Percentiles rank a stretch among this genome's conserved stretches.
phyloP scores from a whole-genome alignment of 2,888 invertebrate genomes.

The Criorhina ranunculi region DNA sequence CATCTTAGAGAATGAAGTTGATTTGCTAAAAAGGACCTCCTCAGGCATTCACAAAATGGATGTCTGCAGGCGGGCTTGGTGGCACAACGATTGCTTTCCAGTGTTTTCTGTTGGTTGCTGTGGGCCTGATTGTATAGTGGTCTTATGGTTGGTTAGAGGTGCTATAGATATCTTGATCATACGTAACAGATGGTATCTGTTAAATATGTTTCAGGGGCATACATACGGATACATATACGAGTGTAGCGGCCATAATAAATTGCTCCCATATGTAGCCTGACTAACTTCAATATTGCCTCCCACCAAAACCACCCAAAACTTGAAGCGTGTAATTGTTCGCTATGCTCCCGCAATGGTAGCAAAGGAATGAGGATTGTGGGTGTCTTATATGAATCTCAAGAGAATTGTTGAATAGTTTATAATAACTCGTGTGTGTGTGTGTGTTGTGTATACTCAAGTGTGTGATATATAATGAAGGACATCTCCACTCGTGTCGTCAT shows the following conservation, averaged over 20 bases:
- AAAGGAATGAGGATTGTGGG: conserved; percentile 24
- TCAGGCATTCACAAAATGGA: conserved; percentile 67
- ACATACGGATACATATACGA: conserved; percentile 31
- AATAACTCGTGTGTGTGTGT: conserved; percentile 49
- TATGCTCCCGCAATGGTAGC: conserved; percentile 7
- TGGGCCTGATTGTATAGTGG: conserved; percentile 19
- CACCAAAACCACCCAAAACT: conserved; percentile 51
- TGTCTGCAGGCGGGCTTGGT: conserved; percentile 63
- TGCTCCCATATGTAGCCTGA: conserved; percentile 72
- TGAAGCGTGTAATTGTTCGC: conserved; percentile 72
- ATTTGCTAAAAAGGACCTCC: conserved; percentile 71
- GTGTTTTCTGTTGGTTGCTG: conserved; percentile 9
- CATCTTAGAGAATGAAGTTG: conserved; percentile 73
- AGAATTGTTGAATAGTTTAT: conserved; percentile 75
- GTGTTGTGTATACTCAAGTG: conserved; percentile 46
- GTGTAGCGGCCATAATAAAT: conserved; percentile 66
- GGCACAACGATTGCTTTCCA: conserved; percentile 32
- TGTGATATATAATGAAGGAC: conserved; percentile 71
- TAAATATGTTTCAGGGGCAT: conserved; percentile 70
- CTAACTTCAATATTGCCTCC: conserved; percentile 58
- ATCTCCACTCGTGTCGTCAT: conserved; percentile 61
- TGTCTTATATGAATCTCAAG: conserved; percentile 59
- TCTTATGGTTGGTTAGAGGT: conserved; percentile 40
- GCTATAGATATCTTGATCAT: conserved; percentile 63
- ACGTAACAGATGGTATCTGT: conserved; percentile 66